Percentiles rank a stretch among this genome's conserved stretches.
These are phyloP conservation scores for Amphiprion clarkii DNA, from an alignment of 2,797 vertebrate genomes.

Conservation along the genomic window DNA sequence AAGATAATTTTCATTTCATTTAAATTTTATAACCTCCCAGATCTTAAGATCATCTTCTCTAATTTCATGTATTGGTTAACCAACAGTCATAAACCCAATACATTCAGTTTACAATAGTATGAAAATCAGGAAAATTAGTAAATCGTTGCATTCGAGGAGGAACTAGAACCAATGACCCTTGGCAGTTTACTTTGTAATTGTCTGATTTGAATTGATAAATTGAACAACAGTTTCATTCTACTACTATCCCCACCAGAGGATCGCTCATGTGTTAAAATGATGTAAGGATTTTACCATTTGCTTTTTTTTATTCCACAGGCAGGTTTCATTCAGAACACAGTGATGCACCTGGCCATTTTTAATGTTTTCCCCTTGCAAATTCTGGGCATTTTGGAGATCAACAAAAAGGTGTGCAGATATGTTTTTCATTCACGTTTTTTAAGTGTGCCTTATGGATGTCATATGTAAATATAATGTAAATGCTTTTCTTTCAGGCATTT, in stretches of 20 bases:
- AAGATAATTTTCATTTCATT: too few species aligned
- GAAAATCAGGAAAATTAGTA: background rate
- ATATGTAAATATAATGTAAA: background rate
- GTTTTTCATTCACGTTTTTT: background rate
- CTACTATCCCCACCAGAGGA: background rate
- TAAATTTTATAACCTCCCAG: background rate
- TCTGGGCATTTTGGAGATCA: slow-evolving; percentile 93
- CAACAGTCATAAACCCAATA: background rate
- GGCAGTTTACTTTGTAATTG: background rate
- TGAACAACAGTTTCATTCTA: background rate
- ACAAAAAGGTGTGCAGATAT: slow-evolving; percentile 86
- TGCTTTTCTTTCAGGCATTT: slow-evolving; percentile 89
- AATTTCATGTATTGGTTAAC: background rate
- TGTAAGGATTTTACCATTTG: background rate
- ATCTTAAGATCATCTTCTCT: background rate
- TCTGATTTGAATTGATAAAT: too few species aligned
- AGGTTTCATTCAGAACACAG: slow-evolving; percentile 84
- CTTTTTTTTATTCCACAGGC: slow-evolving; percentile 75
- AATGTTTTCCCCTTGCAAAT: slow-evolving; percentile 91
- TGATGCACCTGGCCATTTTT: slow-evolving; percentile 93
- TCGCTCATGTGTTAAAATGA: background rate
- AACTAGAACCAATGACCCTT: background rate
- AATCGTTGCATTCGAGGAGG: background rate
- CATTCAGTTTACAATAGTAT: background rate
- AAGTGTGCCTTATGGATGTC: background rate